phyloP scores from a whole-genome alignment of 2,888 invertebrate genomes.

The Yponomeuta plumbellus region DNA sequence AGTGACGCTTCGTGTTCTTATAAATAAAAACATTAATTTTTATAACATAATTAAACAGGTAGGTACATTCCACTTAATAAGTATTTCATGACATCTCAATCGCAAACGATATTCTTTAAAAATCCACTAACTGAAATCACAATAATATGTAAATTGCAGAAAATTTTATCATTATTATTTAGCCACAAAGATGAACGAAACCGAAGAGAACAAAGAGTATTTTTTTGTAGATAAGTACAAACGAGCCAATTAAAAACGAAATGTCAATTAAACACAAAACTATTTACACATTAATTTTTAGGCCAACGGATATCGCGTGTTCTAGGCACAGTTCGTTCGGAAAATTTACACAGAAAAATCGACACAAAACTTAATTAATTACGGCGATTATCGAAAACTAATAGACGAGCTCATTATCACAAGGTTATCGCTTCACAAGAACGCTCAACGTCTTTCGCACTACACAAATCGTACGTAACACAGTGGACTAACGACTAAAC shows the following conservation, averaged over 20 bases:
- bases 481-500: background rate
- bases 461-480: background rate
- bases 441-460: conserved; percentile 16
- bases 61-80: too few species aligned
- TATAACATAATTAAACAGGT: too few species aligned
- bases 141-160: too few species aligned
- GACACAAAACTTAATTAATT: conserved; percentile 29
- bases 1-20: too few species aligned
- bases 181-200: too few species aligned
- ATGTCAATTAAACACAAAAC: conserved; percentile 30
- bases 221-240: conserved; percentile 64
- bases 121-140: too few species aligned
- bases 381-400: conserved; percentile 29
- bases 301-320: conserved; percentile 53
- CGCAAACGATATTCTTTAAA: too few species aligned
- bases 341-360: conserved; percentile 45
- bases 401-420: conserved; percentile 52
- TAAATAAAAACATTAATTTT: too few species aligned
- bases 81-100: too few species aligned
- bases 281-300: conserved; percentile 12
- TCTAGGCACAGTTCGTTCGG: conserved; percentile 59
- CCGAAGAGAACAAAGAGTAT: background rate
- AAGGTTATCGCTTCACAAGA: conserved; percentile 52
- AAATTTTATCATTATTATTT: too few species aligned
- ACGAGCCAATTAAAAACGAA: conserved; percentile 51